Evolutionary conservation across 2,797 vertebrate species (phyloP).

Genomic region (Pogonophryne albipinna): DNA sequence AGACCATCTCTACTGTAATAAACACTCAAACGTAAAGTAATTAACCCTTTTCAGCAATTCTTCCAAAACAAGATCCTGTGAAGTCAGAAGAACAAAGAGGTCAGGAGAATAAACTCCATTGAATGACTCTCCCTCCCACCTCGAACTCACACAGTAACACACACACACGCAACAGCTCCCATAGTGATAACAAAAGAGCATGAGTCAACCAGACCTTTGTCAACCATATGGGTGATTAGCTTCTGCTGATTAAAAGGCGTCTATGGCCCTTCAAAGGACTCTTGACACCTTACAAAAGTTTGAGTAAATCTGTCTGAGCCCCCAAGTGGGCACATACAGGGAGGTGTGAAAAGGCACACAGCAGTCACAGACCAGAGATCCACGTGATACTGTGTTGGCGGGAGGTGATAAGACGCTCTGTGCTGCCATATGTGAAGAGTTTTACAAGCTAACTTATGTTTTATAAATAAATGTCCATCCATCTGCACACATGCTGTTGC

Average conservation of each 20-base stretch:
- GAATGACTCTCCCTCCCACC: constrained; percentile 9
- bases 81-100: constrained; percentile 44
- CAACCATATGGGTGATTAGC: constrained; percentile 81
- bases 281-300: constrained; percentile 75
- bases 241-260: constrained; percentile 76
- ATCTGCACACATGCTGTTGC: not conserved
- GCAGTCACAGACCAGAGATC: constrained; percentile 32
- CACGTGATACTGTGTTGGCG: constrained; percentile 21
- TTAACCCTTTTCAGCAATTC: constrained; percentile 42
- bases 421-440: constrained; percentile 30
- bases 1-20: constrained; percentile 59
- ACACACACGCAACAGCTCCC: constrained; percentile 43
- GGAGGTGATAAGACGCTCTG: constrained; percentile 43
- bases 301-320: constrained; percentile 71
- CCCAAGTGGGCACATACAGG: constrained; percentile 53
- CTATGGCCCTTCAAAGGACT: constrained; percentile 75
- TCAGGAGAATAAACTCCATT: constrained; percentile 23
- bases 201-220: constrained; percentile 71
- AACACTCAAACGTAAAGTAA: constrained; percentile 57
- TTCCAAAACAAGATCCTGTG: constrained; percentile 32
- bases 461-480: constrained; percentile 18
- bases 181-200: constrained; percentile 66
- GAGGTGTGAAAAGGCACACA: constrained; percentile 76
- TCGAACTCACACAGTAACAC: constrained; percentile 15
- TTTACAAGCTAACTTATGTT: constrained; percentile 34